Evolutionary conservation across 1,140 invertebrate genomes (phyloP).

Genomic region (Acromyrmex charruanus): DNA sequence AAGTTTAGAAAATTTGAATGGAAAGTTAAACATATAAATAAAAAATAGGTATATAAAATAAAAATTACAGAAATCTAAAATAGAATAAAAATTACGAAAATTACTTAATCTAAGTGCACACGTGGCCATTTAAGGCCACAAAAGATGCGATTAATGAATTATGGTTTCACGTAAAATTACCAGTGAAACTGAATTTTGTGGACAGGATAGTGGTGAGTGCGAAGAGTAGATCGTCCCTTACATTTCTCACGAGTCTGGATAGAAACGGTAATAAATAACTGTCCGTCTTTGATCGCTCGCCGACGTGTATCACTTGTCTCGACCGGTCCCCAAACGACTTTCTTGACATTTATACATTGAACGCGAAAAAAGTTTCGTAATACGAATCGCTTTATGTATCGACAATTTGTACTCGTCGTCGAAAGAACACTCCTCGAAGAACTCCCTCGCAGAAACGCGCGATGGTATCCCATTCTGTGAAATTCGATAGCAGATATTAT

Average conservation of each 20-base stretch:
- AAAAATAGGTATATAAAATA: background rate
- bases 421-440: background rate
- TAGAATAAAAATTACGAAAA: background rate
- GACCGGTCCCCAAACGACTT: conserved; percentile 60
- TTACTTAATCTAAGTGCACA: background rate
- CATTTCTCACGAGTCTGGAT: conserved; percentile 35
- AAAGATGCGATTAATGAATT: background rate
- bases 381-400: conserved; percentile 61
- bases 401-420: conserved; percentile 60
- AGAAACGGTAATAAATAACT: conserved; percentile 50
- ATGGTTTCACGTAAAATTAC: conserved; percentile 30
- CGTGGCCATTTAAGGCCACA: background rate
- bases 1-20: background rate
- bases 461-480: conserved; percentile 10
- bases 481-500: conserved; percentile 26
- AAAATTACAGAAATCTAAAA: background rate
- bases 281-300: conserved; percentile 42
- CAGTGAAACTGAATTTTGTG: conserved; percentile 11
- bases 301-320: conserved; percentile 51
- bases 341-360: conserved; percentile 59
- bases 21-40: background rate
- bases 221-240: conserved; percentile 16
- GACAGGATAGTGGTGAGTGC: background rate
- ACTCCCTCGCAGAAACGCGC: conserved; percentile 20
- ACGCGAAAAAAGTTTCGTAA: conserved; percentile 54